These are phyloP conservation scores for Volucella bombylans DNA, from an alignment of 2,888 invertebrate species.

Conservation along the genomic window DNA sequence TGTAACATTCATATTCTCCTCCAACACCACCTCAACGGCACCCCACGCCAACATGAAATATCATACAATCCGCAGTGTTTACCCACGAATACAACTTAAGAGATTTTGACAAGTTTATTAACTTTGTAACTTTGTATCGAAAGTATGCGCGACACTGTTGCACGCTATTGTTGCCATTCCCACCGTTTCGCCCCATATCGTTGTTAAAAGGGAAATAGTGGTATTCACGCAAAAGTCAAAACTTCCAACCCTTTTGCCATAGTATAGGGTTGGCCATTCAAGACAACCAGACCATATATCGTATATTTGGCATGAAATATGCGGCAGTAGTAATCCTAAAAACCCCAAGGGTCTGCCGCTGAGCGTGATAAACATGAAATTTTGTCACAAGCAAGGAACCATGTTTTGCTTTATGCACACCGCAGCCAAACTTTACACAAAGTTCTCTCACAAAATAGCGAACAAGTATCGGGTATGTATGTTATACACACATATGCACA, in stretches of 20 bases:
- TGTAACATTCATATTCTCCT: not conserved
- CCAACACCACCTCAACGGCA: not conserved
- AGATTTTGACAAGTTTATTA: slow-evolving; percentile 73
- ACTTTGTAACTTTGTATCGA: slow-evolving; percentile 62
- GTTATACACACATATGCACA: slow-evolving; percentile 16
- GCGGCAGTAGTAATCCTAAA: slow-evolving; percentile 69
- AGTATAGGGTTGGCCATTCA: slow-evolving; percentile 21
- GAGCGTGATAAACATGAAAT: slow-evolving; percentile 74
- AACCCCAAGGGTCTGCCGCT: slow-evolving; percentile 73
- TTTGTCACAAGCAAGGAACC: slow-evolving; percentile 62
- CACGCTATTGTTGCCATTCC: slow-evolving; percentile 62
- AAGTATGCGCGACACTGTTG: slow-evolving; percentile 72
- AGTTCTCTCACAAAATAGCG: slow-evolving; percentile 50
- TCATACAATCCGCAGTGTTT: slow-evolving; percentile 67
- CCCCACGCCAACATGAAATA: slow-evolving; percentile 51
- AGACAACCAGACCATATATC: slow-evolving; percentile 31
- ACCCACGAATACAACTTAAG: slow-evolving; percentile 58
- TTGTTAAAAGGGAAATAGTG: slow-evolving; percentile 27
- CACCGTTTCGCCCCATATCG: slow-evolving; percentile 8
- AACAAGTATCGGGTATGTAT: slow-evolving; percentile 31
- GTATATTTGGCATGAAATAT: slow-evolving; percentile 70
- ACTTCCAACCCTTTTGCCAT: slow-evolving; percentile 59
- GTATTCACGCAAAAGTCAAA: slow-evolving; percentile 66
- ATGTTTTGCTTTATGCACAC: slow-evolving; percentile 73
- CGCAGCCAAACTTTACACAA: slow-evolving; percentile 64